phyloP scores from a whole-genome alignment of 1,140 invertebrate species.

The Wasmannia auropunctata region DNA sequence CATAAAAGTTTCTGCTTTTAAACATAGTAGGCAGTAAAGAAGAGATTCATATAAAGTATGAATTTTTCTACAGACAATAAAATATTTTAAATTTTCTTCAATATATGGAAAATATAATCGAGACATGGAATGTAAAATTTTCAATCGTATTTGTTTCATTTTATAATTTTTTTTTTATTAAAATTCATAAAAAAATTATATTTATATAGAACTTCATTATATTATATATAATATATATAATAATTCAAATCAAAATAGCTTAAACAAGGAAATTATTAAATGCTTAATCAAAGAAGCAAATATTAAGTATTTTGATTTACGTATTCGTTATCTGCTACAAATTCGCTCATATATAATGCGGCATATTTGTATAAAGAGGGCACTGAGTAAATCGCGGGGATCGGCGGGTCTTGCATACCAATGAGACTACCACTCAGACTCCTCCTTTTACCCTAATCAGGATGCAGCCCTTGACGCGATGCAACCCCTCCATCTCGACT shows the following conservation, averaged over 20 bases:
- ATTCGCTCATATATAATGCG: constrained; percentile 12
- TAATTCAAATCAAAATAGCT: not conserved
- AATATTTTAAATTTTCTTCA: not conserved
- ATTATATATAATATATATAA: not conserved
- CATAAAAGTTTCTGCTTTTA: not conserved
- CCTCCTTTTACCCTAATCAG: constrained; percentile 48
- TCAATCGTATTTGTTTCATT: not conserved
- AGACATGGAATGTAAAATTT: not conserved
- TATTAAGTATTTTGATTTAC: not conserved
- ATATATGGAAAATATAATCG: not conserved
- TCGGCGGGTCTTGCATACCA: constrained; percentile 25
- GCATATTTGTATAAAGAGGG: constrained; percentile 52
- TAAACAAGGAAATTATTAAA: not conserved
- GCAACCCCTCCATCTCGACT: constrained; percentile 6
- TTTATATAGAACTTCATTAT: not conserved
- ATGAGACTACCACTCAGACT: constrained; percentile 42
- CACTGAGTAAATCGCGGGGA: constrained; percentile 19
- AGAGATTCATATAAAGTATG: not conserved
- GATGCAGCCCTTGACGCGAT: constrained; percentile 50
- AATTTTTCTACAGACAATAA: not conserved
- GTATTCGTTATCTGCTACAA: not conserved
- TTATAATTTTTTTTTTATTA: not conserved
- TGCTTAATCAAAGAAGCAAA: not conserved
- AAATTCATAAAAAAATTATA: not conserved
- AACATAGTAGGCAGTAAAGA: not conserved